Conservation (phyloP, 2,888 invertebrate genomes). For the Clostera curtula region DNA sequence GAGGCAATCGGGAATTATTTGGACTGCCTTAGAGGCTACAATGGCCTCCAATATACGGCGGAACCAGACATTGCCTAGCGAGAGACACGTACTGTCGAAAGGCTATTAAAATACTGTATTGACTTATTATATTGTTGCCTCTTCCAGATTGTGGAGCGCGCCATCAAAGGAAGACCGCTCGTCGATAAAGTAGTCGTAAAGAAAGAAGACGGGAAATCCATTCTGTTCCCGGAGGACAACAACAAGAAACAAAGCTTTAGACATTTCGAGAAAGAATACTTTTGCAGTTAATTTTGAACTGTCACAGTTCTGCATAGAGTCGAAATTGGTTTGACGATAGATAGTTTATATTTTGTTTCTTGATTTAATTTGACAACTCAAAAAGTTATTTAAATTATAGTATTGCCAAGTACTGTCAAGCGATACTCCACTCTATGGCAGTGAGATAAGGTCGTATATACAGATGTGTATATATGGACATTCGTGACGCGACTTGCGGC, state of each 20-base stretch:
- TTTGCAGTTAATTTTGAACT: conserved; percentile 52
- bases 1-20: too few species aligned
- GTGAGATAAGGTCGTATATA: not conserved
- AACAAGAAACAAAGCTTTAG: conserved; percentile 68
- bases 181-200: conserved; percentile 48
- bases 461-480: conserved; percentile 60
- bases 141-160: conserved; percentile 74
- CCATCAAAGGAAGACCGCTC: conserved; percentile 66
- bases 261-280: conserved; percentile 79
- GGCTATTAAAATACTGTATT: not conserved
- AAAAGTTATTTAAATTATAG: too few species aligned
- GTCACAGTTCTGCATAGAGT: not conserved
- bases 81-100: too few species aligned
- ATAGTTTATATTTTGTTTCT: too few species aligned
- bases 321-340: conserved; percentile 2
- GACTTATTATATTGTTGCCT: conserved; percentile 1
- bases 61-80: too few species aligned
- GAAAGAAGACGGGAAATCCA: conserved; percentile 69
- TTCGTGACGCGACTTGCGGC: conserved; percentile 74
- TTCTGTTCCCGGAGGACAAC: conserved; percentile 77
- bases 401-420: too few species aligned
- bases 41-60: too few species aligned
- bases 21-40: too few species aligned
- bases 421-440: too few species aligned
- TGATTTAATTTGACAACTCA: too few species aligned